Base-by-base conservation (phyloP, 2,888 invertebrate species). In the Eupithecia centaureata region DNA sequence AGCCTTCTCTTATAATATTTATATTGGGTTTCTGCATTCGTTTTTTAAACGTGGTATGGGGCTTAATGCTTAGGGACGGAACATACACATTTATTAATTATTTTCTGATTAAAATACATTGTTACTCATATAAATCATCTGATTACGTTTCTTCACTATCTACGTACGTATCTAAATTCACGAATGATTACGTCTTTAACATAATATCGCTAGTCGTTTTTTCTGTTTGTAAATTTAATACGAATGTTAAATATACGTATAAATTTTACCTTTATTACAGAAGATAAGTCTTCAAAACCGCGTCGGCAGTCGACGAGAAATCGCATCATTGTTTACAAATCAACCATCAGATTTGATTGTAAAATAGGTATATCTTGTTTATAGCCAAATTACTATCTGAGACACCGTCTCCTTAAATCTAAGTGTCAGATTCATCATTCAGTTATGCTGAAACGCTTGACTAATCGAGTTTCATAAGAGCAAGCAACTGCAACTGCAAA, bases 221-320 rank as follows among this genome's bases (percentile, higher is more conserved):
- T 77, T 76, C 80, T 83, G 82, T 86, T 86, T 85, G 88, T 86
- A 83, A 85, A 85, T 85, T 70, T 72, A 74, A 73, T 75, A 71
- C 70, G 73, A 70, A 74, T 65, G 81, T 81, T 79, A 32, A 79
- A 75, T 81, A 80, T 78, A 80, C 82, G 82, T 85, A 86, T 88
- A 86, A 89, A 87, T 86, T 81, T 85, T 81, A 86, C 87, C 87
- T 90, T 90, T 89, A 89, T 89, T 83, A 82, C 84, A 81, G 79
- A 85, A 87, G 87, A 85, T 88, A 88, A 88, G 83, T 89, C 88
- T 91, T 89, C 80, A 81, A 84, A 86, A 80, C 87, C 88, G 88
- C 89, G 90, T 28, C 28, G 54, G 28, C 54, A 56, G 54, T 91
- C 90, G 89, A 90, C 89, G 82, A 88, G 90, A 88, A 90, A 90